phyloP scores from a whole-genome alignment of 1,140 invertebrate species.

The Mamestra configurata region DNA sequence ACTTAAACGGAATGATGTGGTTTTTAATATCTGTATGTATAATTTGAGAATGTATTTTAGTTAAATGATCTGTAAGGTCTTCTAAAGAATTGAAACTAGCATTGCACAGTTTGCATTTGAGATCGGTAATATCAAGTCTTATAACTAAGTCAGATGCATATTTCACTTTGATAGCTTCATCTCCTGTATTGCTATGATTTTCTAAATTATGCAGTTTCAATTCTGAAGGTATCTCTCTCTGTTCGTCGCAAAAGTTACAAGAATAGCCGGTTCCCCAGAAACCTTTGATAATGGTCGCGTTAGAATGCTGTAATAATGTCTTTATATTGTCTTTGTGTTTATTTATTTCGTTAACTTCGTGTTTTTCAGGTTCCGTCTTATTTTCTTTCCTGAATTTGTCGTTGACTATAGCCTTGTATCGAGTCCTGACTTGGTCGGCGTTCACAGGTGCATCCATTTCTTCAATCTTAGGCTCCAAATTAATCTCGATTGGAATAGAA shows the following conservation, averaged over 20 bases:
- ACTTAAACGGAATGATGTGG: constrained; percentile 66
- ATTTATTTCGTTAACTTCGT: constrained; percentile 48
- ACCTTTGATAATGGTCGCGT: constrained; percentile 55
- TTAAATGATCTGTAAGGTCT: constrained; percentile 56
- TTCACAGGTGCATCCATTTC: constrained; percentile 27
- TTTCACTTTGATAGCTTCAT: constrained; percentile 41
- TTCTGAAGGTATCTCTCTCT: constrained; percentile 45
- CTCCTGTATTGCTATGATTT: constrained; percentile 18
- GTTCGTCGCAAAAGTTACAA: constrained; percentile 57
- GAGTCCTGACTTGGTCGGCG: constrained; percentile 8
- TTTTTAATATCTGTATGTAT: constrained; percentile 63
- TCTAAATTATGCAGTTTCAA: constrained; percentile 58
- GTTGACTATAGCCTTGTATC: constrained; percentile 5
- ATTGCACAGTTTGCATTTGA: constrained; percentile 62
- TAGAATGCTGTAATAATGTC: constrained; percentile 52
- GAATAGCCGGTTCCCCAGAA: constrained; percentile 47
- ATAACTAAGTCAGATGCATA: constrained; percentile 48
- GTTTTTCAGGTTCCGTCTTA: not conserved
- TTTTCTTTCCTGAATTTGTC: constrained; percentile 19
- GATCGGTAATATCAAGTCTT: constrained; percentile 63
- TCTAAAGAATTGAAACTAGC: constrained; percentile 51
- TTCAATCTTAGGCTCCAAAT: not conserved
- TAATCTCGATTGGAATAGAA: not conserved
- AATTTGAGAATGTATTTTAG: constrained; percentile 42
- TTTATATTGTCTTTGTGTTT: constrained; percentile 57